A percentile compares a stretch with the other conserved stretches of the same genome.
Evolutionary conservation across 2,797 vertebrate genomes (phyloP).

Genomic region (Microcaecilia unicolor): DNA sequence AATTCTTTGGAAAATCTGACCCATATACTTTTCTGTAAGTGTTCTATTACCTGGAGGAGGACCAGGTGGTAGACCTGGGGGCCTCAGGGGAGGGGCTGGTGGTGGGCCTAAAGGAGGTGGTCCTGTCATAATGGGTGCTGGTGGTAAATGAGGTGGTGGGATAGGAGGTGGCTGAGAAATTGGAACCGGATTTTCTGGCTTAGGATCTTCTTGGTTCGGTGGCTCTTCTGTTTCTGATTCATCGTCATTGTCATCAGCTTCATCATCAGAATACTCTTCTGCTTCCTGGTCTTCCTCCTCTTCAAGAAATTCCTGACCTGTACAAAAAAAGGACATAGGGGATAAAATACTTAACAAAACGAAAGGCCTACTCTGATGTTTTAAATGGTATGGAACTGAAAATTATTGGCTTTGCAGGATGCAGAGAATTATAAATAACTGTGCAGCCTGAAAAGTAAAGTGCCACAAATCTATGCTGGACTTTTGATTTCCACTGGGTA

Average conservation of each 20-base stretch:
- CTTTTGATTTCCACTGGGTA: too few relatives aligned
- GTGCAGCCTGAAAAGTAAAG: not conserved
- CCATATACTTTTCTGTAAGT: too few relatives aligned
- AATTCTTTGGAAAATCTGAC: too few relatives aligned
- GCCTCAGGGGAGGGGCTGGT: slow-evolving; percentile 84
- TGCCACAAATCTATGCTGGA: not conserved
- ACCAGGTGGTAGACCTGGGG: slow-evolving; percentile 89
- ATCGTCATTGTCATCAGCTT: slow-evolving; percentile 62
- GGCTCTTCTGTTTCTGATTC: slow-evolving; percentile 81
- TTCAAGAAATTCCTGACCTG: slow-evolving; percentile 91
- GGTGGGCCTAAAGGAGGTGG: slow-evolving; percentile 89
- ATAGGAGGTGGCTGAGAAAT: slow-evolving; percentile 43
- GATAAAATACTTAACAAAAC: not conserved
- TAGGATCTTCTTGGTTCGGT: slow-evolving; percentile 26
- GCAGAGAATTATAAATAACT: not conserved
- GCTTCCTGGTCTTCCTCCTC: slow-evolving; percentile 77
- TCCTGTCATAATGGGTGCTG: slow-evolving; percentile 82
- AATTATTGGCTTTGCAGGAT: not conserved
- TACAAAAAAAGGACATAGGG: slow-evolving; percentile 4
- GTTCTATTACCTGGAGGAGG: slow-evolving; percentile 79
- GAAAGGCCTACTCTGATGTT: not conserved
- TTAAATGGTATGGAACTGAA: too few relatives aligned
- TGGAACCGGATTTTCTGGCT: not conserved
- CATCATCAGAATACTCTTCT: slow-evolving; percentile 60
- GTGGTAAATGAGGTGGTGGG: slow-evolving; percentile 76